Percentiles rank a stretch among this genome's conserved stretches.
Evolutionary conservation across 2,888 invertebrate genomes (phyloP).

Genomic region (Eilema depressum): DNA sequence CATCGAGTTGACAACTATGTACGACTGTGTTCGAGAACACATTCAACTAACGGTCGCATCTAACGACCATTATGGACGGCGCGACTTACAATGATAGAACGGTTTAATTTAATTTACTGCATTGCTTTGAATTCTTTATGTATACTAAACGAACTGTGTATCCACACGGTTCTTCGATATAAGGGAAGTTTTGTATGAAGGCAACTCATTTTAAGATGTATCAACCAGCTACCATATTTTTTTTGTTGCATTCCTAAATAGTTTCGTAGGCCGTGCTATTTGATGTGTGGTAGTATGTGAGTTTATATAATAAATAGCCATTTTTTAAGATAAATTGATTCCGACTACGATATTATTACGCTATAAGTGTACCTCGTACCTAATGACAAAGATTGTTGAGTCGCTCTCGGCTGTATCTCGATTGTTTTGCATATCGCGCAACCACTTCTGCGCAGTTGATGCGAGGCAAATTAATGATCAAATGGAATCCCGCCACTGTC

Average conservation of each 20-base stretch:
- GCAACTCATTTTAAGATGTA: neutral
- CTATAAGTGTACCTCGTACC: conserved; percentile 53
- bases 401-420: conserved; percentile 73
- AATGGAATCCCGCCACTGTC: conserved; percentile 72
- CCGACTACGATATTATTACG: conserved; percentile 26
- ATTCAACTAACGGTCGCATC: conserved; percentile 46
- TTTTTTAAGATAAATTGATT: neutral
- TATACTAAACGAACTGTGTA: neutral
- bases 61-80: conserved; percentile 25
- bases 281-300: neutral
- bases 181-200: neutral
- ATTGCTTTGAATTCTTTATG: conserved; percentile 20
- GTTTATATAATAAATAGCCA: neutral
- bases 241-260: too few relatives aligned
- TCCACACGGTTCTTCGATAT: conserved; percentile 4
- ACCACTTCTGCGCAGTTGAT: conserved; percentile 69
- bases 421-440: conserved; percentile 84
- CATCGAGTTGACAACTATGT: conserved; percentile 55
- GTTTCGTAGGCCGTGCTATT: neutral
- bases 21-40: conserved; percentile 39
- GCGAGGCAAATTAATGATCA: conserved; percentile 81
- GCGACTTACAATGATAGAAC: conserved; percentile 24
- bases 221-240: neutral
- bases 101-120: conserved; percentile 35
- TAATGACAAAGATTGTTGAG: conserved; percentile 55